Base-by-base conservation (phyloP, 1,140 invertebrate species). In the Saccostrea echinata region DNA sequence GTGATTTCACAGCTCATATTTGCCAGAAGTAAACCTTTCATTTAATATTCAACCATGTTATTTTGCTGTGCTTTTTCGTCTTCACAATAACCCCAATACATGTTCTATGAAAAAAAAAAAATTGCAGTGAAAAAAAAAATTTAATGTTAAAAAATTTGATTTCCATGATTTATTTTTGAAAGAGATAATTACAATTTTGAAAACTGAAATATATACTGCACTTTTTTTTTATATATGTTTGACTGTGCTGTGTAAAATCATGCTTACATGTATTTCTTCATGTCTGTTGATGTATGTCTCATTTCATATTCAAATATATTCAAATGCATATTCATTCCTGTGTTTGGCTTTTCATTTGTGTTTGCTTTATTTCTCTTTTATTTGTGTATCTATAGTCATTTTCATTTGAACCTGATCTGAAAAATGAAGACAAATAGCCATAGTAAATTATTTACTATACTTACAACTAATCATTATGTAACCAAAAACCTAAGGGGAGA, bases 31-130 rank as follows among this genome's bases (percentile, higher is more conserved):
- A 3, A 18, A 18, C 18, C n/a, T 61, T 61, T 61, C 55, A 18
- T 61, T 61, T 21, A 21, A 21, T 61, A 61, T 61, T 61, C 55
- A 61, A 0, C 21, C 55, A 61, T 61, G 18, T 61, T 61, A 13
- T 61, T 18, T 61, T 61, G 55, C 55, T 61, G 55, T 61, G 55
- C 55, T 61, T 61, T 61, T 61, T 61, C 55, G 21, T 61, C 55
- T 6, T n/a, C 21, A 21, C 43, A 43, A 43, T 43, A 43, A 43
- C 55, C 55, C 18, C 55, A 61, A 21, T 21, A 61, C 13, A 12
- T 57, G 55, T 18, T 61, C n/a, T 21, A 18, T n/a, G 18, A 6
- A 6, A 21, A 18, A 6, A 21, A 18, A 6, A 21, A 61, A 61
- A 61, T n/a, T 61, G 13, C 55, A 61, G 55, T 61, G n/a, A 61